These are phyloP conservation scores for Crypturellus tataupa DNA, from an alignment of 2,797 vertebrate genomes.

Conservation along the genomic window DNA sequence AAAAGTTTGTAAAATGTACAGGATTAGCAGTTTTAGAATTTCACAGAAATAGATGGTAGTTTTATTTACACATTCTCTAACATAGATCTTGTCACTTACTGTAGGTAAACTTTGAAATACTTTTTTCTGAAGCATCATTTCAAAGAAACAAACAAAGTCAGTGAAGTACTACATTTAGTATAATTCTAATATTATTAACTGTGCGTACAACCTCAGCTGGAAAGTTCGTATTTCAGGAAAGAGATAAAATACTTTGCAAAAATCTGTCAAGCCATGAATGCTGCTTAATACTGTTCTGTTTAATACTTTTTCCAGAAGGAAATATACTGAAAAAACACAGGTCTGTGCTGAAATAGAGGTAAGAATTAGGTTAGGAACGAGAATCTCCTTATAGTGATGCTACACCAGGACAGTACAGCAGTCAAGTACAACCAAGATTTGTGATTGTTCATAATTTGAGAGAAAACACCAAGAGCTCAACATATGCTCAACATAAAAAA, in stretches of 20 bases:
- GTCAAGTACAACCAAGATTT: not conserved
- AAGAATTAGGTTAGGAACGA: not conserved
- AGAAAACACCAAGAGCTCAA: not conserved
- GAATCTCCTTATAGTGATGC: not conserved
- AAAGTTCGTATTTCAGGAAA: not conserved
- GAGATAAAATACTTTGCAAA: not conserved
- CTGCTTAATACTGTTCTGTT: not conserved
- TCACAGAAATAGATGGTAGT: not conserved
- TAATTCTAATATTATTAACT: not conserved
- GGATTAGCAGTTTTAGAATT: not conserved
- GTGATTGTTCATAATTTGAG: not conserved
- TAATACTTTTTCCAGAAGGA: not conserved
- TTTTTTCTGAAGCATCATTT: not conserved
- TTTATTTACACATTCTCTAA: not conserved
- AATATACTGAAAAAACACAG: not conserved
- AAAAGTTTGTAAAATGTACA: not conserved
- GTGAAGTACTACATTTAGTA: fast-evolving
- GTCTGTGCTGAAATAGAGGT: not conserved
- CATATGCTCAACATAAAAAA: not conserved
- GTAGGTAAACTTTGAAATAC: not conserved
- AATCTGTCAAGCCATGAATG: not conserved
- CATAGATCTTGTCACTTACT: not conserved
- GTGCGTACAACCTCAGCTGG: not conserved
- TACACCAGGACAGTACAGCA: not conserved
- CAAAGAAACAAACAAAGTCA: not conserved